phyloP scores from a whole-genome alignment of 2,113 vertebrate species.

The Aramus guarauna region DNA sequence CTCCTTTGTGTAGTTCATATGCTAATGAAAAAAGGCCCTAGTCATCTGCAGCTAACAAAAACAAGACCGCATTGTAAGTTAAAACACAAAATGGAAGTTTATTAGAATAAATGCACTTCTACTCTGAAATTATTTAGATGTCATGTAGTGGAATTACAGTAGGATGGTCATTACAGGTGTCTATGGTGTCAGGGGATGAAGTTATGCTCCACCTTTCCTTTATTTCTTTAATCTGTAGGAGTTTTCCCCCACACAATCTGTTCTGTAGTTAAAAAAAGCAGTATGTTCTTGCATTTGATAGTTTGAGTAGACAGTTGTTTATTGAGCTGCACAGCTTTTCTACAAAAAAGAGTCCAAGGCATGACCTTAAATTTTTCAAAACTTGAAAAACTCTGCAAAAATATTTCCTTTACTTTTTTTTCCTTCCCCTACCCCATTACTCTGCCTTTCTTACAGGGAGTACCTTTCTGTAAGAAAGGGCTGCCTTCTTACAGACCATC shows the following conservation, averaged over 20 bases:
- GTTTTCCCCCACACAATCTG: slow-evolving; percentile 54
- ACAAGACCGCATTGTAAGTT: background rate
- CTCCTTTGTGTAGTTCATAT: background rate
- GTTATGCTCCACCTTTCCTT: slow-evolving; percentile 3
- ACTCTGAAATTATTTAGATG: background rate
- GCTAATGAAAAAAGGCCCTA: background rate
- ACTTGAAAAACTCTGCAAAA: background rate
- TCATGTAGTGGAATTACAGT: background rate
- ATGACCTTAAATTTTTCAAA: background rate
- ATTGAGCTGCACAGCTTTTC: background rate
- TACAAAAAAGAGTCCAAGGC: background rate
- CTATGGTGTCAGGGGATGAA: background rate
- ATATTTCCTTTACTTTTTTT: background rate
- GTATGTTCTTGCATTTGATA: background rate
- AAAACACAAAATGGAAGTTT: background rate
- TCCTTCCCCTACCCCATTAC: background rate
- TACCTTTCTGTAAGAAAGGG: background rate
- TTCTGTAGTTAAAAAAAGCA: slow-evolving; percentile 33
- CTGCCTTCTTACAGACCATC: background rate
- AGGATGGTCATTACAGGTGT: background rate
- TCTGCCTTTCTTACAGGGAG: background rate
- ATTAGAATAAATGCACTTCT: background rate
- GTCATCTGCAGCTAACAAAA: background rate
- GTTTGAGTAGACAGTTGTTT: slow-evolving; percentile 35
- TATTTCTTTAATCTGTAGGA: slow-evolving; percentile 30